phyloP scores from a whole-genome alignment of 2,888 invertebrate genomes.

The Cantharis rustica region DNA sequence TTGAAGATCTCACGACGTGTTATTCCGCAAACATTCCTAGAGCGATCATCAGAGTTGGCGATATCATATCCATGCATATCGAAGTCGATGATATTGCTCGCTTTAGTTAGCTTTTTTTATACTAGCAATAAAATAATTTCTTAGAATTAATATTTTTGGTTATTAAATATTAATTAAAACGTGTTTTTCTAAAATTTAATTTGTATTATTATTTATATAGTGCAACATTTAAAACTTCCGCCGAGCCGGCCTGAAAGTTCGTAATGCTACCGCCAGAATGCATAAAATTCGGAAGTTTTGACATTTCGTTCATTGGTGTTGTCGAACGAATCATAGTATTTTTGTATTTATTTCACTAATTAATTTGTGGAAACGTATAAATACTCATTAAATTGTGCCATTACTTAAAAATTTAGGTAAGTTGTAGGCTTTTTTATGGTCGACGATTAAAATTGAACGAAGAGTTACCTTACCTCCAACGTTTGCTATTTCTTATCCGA shows the following conservation, averaged over 20 bases:
- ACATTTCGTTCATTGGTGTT: neutral
- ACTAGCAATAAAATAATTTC: neutral
- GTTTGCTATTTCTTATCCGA: neutral
- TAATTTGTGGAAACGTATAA: neutral
- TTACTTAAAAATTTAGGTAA: neutral
- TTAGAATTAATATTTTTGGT: neutral
- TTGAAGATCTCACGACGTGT: constrained; percentile 48
- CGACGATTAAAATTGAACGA: neutral
- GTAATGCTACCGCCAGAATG: neutral
- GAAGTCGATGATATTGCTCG: constrained; percentile 14
- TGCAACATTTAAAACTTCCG: neutral
- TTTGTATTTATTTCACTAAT: neutral
- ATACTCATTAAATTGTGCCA: neutral
- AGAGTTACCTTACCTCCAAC: neutral
- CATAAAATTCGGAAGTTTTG: neutral
- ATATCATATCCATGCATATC: constrained; percentile 45
- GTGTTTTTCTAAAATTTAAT: neutral
- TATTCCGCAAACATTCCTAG: constrained; percentile 37
- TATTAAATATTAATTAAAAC: neutral
- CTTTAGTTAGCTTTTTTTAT: neutral
- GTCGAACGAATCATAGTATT: neutral
- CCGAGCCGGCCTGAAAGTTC: neutral
- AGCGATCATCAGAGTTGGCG: constrained; percentile 47
- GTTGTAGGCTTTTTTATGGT: neutral
- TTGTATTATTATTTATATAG: too few relatives aligned